Percentiles rank a stretch among this genome's conserved stretches.
Evolutionary conservation across 2,888 invertebrate species (phyloP).

Genomic region (Bombylius major): DNA sequence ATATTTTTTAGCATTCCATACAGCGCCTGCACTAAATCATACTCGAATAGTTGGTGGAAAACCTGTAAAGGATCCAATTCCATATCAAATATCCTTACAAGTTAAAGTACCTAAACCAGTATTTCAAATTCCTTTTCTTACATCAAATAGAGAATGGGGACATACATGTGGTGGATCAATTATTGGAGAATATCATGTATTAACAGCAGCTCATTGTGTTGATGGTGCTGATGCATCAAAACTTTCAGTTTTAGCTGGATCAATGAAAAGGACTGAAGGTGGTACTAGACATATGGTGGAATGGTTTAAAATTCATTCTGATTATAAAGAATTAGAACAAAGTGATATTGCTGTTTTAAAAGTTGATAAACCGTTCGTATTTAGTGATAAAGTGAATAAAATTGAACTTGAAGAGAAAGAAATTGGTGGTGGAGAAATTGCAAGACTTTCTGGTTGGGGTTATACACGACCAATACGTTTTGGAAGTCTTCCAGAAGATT

Average conservation of each 20-base stretch:
- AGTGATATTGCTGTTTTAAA: constrained; percentile 33
- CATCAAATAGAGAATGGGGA: constrained; percentile 21
- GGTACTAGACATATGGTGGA: constrained; percentile 25
- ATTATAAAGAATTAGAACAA: constrained; percentile 27
- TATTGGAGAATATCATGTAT: constrained; percentile 26
- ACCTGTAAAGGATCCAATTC: constrained; percentile 21
- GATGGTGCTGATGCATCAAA: constrained; percentile 24
- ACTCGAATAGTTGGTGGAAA: constrained; percentile 16
- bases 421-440: constrained; percentile 24
- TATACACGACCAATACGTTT: constrained; percentile 27
- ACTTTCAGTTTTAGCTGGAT: constrained; percentile 13
- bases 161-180: constrained; percentile 35
- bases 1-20: too few relatives aligned
- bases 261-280: constrained; percentile 13
- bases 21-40: background rate
- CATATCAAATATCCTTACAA: constrained; percentile 30
- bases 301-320: constrained; percentile 27
- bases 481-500: constrained; percentile 21
- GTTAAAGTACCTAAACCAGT: constrained; percentile 2
- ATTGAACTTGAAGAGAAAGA: constrained; percentile 29
- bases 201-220: constrained; percentile 35
- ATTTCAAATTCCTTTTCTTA: constrained; percentile 9
- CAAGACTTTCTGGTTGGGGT: constrained; percentile 32
- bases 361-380: constrained; percentile 25
- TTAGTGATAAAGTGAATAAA: constrained; percentile 29